Evolutionary conservation across 2,113 vertebrate genomes (phyloP), one percentile per base, ranked within the genome.

Genomic region (Gulo gulo): DNA sequence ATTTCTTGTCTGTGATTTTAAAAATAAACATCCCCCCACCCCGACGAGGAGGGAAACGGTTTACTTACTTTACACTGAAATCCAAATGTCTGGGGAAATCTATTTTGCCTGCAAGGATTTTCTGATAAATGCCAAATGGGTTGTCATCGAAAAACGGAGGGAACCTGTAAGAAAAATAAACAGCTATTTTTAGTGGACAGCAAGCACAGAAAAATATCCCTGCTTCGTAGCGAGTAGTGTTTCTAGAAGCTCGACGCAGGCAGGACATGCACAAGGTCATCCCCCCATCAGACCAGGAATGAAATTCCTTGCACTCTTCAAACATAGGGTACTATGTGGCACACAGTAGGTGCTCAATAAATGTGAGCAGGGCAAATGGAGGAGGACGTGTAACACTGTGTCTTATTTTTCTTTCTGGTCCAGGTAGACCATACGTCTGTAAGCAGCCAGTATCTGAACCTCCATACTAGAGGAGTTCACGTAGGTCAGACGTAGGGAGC

Each of bases 111-210:
- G 99, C 99, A 78, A 99, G 99, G 71, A 99, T 99, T 98, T 99
- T 99, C 98, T 99, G 99, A 97, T 99, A 99, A 95, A 99, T 99
- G 79, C 99, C 99, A 98, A 99, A 99, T 0, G 99, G 99, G 98
- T 99, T 99, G 99, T 99, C 99, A 92, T 99, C 99, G 95, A 99
- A 99, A 98, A 99, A 99, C 0, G 99, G 99, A 1, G 99, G 99
- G 95, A 99, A 99, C 94, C 99, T 99, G 97, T 95, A 45, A 81
- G 55, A 79, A 73, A 87, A 13, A 98, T 1, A 91, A 9, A 55
- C 7, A 21, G 8, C 36, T 57, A 5, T n/a, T 55, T 81, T 86
- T 9, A 76, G 76, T 0, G 90, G 94, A 93, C 81, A 96, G 92
- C 76, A 94, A 80, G 2, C 13, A 34, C 0, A 7, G 73, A 47